Percentiles rank a stretch among this genome's conserved stretches.
Conservation (phyloP, 2,888 invertebrate genomes). For the Myopa tessellatipennis region DNA sequence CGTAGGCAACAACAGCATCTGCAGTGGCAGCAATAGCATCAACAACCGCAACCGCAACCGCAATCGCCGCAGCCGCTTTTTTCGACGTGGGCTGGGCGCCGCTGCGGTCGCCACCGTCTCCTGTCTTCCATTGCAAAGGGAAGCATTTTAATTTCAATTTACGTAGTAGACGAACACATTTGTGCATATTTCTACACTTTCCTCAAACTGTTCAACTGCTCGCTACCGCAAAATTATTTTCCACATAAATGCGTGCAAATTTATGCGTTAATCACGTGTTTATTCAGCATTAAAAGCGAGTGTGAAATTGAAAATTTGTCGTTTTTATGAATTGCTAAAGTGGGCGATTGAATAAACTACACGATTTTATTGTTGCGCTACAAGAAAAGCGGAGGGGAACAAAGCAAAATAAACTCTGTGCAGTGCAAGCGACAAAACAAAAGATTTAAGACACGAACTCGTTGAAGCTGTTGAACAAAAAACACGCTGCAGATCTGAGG, state of each 20-base stretch:
- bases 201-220: not conserved
- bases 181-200: not conserved
- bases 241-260: slow-evolving; percentile 35
- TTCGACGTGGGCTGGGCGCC: slow-evolving; percentile 15
- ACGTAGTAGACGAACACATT: not conserved
- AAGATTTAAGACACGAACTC: slow-evolving; percentile 25
- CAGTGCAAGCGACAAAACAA: slow-evolving; percentile 10
- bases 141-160: slow-evolving; percentile 15
- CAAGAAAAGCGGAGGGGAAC: not conserved
- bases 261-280: slow-evolving; percentile 42
- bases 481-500: not conserved
- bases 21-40: not conserved
- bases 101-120: not conserved
- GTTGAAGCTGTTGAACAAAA: not conserved
- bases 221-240: slow-evolving; percentile 20
- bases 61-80: not conserved
- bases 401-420: not conserved
- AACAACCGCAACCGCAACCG: too few species aligned
- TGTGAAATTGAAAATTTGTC: slow-evolving; percentile 42
- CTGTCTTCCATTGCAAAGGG: not conserved
- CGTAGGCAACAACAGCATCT: not conserved
- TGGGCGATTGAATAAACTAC: slow-evolving; percentile 31
- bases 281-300: slow-evolving; percentile 30
- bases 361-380: slow-evolving; percentile 23
- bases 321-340: slow-evolving; percentile 26